phyloP scores from a whole-genome alignment of 2,113 vertebrate genomes.

The Etia nguti region DNA sequence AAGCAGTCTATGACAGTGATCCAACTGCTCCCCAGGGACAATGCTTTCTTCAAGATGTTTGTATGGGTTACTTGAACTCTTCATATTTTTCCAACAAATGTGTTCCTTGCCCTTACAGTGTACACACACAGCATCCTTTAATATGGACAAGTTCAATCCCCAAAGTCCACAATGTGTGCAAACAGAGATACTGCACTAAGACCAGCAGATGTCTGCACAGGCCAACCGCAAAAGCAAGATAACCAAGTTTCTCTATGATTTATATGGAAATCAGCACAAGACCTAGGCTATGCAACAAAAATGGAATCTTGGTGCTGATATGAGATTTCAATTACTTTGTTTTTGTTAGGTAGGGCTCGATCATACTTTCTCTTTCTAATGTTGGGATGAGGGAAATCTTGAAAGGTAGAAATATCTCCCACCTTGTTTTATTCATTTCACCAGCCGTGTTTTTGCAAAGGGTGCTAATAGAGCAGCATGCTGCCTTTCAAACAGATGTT shows the following conservation, averaged over 20 bases:
- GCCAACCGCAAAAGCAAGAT: not conserved
- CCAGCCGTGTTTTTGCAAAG: not conserved
- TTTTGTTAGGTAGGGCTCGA: slow-evolving; percentile 7
- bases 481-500: not conserved
- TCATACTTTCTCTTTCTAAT: not conserved
- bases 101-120: not conserved
- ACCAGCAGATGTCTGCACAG: not conserved
- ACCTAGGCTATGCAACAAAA: slow-evolving; percentile 18
- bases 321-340: slow-evolving; percentile 22
- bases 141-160: not conserved
- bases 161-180: not conserved
- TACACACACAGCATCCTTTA: not conserved
- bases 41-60: not conserved
- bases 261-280: slow-evolving; percentile 60
- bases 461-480: not conserved
- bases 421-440: not conserved
- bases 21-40: not conserved
- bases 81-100: not conserved
- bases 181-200: not conserved
- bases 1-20: not conserved
- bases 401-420: not conserved
- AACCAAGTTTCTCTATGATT: slow-evolving; percentile 23
- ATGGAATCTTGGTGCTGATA: slow-evolving; percentile 11
- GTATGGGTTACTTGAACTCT: not conserved
- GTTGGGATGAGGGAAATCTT: not conserved